Evolutionary conservation across 2,797 vertebrate genomes (phyloP).

Genomic region (Pelobates cultripes): DNA sequence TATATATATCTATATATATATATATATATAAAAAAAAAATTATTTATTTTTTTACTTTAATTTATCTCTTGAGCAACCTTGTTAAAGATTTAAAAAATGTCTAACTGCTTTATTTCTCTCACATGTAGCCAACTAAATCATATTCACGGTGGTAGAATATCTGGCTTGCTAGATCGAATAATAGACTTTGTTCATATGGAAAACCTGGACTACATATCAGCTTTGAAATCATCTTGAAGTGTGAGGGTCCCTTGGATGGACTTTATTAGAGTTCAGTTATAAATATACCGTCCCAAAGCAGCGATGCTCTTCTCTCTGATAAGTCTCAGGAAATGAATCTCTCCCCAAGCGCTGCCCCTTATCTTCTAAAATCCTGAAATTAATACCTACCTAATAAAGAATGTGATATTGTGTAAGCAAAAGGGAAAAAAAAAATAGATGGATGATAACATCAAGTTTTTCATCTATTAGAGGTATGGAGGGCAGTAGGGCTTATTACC

Average conservation of each 20-base stretch:
- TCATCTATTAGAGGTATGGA: conserved; percentile 37
- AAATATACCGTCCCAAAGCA: conserved; percentile 77
- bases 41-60: background rate
- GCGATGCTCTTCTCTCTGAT: conserved; percentile 76
- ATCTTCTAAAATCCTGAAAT: conserved; percentile 82
- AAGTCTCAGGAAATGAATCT: conserved; percentile 96
- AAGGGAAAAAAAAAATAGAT: conserved; percentile 63
- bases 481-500: conserved; percentile 49
- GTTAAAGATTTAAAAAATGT: background rate
- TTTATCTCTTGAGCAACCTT: background rate
- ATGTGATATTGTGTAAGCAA: conserved; percentile 74
- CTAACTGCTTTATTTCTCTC: background rate
- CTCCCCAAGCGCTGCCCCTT: conserved; percentile 83
- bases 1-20: background rate
- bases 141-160: background rate
- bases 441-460: conserved; percentile 47
- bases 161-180: conserved; percentile 2
- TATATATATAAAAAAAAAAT: background rate
- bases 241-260: conserved; percentile 66
- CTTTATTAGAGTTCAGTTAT: conserved; percentile 78
- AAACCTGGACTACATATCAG: conserved; percentile 51
- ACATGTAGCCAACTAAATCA: background rate
- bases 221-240: conserved; percentile 69
- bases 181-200: background rate
- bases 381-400: conserved; percentile 92